Conservation (phyloP, 92 coral and sea anemone genomes). For the Actinostola sp. region DNA sequence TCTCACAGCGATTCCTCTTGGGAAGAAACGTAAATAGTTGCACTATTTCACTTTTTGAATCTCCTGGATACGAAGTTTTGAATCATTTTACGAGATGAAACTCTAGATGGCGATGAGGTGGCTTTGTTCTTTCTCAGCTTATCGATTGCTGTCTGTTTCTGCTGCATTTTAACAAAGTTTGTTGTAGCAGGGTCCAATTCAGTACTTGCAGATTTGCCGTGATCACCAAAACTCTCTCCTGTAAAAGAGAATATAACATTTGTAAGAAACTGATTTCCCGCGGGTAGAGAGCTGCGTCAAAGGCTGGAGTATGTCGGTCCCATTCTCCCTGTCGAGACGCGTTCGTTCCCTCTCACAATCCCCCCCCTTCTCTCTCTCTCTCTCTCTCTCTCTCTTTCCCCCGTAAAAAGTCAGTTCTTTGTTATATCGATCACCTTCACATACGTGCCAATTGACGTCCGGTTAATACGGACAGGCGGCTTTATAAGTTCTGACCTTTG, state of each 20-base stretch:
- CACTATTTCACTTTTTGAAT: conserved; percentile 67
- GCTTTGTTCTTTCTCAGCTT: neutral
- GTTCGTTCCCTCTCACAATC: neutral
- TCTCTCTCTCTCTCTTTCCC: neutral
- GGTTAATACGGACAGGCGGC: too few relatives aligned
- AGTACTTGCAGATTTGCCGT: neutral
- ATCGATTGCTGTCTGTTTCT: conserved; percentile 4
- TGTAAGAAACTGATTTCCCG: too few relatives aligned
- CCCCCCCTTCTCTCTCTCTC: neutral
- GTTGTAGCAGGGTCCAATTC: conserved; percentile 28
- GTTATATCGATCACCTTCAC: too few relatives aligned
- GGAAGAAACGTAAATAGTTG: conserved; percentile 58
- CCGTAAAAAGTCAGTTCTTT: neutral
- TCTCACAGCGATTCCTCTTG: conserved; percentile 42
- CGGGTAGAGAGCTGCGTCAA: too few relatives aligned
- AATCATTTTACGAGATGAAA: conserved; percentile 2
- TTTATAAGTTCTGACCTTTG: too few relatives aligned
- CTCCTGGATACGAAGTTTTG: conserved; percentile 24
- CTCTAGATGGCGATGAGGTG: neutral
- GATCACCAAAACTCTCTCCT: conserved; percentile 13
- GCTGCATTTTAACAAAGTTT: neutral
- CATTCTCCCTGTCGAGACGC: neutral
- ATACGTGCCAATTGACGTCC: too few relatives aligned
- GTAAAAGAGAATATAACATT: neutral
- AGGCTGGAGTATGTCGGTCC: too few relatives aligned